Evolutionary conservation across 2,113 vertebrate genomes (phyloP), one percentile per base, ranked within the genome.

Genomic region (Myotis davidii): DNA sequence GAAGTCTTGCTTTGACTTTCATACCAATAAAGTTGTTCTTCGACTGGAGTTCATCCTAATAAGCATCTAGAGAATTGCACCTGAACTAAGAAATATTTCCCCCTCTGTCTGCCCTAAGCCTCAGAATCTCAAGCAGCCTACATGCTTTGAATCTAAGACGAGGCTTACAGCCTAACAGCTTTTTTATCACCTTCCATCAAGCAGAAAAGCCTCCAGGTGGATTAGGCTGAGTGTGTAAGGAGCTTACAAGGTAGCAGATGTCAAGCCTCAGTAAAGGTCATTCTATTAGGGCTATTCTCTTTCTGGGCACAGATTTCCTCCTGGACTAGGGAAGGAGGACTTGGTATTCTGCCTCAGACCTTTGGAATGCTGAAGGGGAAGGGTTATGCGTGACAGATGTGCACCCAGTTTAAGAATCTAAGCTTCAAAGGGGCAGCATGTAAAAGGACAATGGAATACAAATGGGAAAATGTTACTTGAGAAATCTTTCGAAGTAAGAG

Each of bases 171-270:
- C 88, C 94, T 98, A 98, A 98, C 92, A 98, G 97, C 90, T 94
- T 98, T 98, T 98, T 98, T 97, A 98, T 98, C 97, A 97, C 97
- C 95, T 98, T 98, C 98, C 94, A 98, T 98, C 98, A 98, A 97
- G 98, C 70, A 95, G 98, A 98, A 98, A 98, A 98, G 97, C 96
- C 97, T 98, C 97, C 97, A 98, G 98, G 98, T 98, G 96, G 98
- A 98, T 98, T 98, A 98, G 97, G 89, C 96, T 96, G 93, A 97
- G 96, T 97, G 91, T 98, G 64, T 98, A 98, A 98, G 98, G 98
- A 97, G 98, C 97, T 98, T 98, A 98, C 95, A 97, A 96, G 97
- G 96, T 90, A 98, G 97, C 97, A 98, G 97, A 97, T 98, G 97
- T 98, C 97, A 98, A 98, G 95, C 96, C 95, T 97, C 97, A 97